Conservation (phyloP, 2,113 vertebrate species). For the Oryzias javanicus region DNA sequence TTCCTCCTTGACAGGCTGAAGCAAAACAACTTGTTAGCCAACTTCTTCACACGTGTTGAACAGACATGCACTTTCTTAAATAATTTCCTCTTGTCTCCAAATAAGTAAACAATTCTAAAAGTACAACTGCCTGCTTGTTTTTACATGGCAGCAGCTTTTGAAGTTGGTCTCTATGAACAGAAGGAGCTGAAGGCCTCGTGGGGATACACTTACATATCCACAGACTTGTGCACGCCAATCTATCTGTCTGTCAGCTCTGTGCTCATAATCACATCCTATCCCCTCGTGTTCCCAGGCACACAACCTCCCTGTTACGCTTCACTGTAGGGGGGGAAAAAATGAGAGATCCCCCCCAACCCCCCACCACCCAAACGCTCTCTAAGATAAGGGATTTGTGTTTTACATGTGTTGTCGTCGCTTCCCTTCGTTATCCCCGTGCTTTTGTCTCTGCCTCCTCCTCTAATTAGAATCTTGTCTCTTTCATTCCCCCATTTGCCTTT, state of each 20-base stretch:
- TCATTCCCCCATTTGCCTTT: constrained; percentile 64
- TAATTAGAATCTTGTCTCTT: constrained; percentile 75
- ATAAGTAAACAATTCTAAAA: constrained; percentile 63
- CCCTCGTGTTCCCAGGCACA: constrained; percentile 55
- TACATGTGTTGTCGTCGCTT: constrained; percentile 74
- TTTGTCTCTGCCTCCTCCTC: constrained; percentile 73
- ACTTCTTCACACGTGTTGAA: constrained; percentile 32
- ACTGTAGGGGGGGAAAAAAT: constrained; percentile 51
- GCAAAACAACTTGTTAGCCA: constrained; percentile 5
- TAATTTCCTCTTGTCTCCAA: constrained; percentile 47
- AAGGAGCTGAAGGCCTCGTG: constrained; percentile 50
- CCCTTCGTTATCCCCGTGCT: constrained; percentile 72
- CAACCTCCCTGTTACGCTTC: constrained; percentile 47
- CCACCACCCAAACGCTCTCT: constrained; percentile 67
- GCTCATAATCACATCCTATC: constrained; percentile 71
- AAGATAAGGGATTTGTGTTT: constrained; percentile 76
- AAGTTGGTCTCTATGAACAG: constrained; percentile 54
- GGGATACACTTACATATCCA: constrained; percentile 42
- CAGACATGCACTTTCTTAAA: constrained; percentile 33
- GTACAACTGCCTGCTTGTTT: constrained; percentile 42
- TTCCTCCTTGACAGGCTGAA: constrained; percentile 14
- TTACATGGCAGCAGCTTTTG: constrained; percentile 30
- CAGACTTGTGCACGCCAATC: constrained; percentile 37
- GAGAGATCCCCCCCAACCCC: constrained; percentile 61
- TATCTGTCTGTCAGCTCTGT: constrained; percentile 65